Base-by-base conservation (phyloP, 2,113 vertebrate species). In the Ochotona princeps region DNA sequence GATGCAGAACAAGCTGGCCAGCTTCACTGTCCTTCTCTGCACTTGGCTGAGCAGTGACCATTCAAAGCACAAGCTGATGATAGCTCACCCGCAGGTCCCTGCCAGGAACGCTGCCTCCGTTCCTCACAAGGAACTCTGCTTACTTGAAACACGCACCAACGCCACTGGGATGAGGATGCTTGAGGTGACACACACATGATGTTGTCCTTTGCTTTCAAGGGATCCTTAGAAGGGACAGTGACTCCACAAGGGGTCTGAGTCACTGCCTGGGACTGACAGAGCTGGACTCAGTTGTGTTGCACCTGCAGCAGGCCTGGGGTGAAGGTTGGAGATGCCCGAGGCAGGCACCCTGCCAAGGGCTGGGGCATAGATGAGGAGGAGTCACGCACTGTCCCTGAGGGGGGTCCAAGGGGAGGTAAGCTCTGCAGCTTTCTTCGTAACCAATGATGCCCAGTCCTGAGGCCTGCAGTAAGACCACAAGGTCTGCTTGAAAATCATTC, bases 221-320 rank as follows among this genome's bases (percentile, higher is more conserved):
- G 28, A 25, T 82, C 28, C 72, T 70, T 51, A 63, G 30, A 61
- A 23, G 30, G 15, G 28, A 28, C 23, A 0, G 0, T 10, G 12
- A 47, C 17, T 44, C n/a, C 9, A 23, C 44, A 72, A 66, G 32
- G 75, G 26, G 66, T 25, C 14, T 28, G 9, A 91, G 49, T 7
- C 51, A n/a, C 35, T 66, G 54, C 4, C 28, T 63, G 14, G 78
- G 20, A 7, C 0, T 11, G 38, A 67, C 5, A 26, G 78, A 14
- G 57, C 28, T 30, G 14, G 38, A 28, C 9, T 67, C 63, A 23
- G 11, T 20, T 1, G 8, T 28, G 47, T 26, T 25, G 21, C 25
- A 28, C 35, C 17, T 4, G 15, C n/a, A 1, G 23, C 7, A 11
- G 74, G 17, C 7, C 1, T 0, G 0, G 54, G 13, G 4, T 11